Base-by-base conservation (phyloP, 1,140 invertebrate genomes). In the Trissolcus basalis region DNA sequence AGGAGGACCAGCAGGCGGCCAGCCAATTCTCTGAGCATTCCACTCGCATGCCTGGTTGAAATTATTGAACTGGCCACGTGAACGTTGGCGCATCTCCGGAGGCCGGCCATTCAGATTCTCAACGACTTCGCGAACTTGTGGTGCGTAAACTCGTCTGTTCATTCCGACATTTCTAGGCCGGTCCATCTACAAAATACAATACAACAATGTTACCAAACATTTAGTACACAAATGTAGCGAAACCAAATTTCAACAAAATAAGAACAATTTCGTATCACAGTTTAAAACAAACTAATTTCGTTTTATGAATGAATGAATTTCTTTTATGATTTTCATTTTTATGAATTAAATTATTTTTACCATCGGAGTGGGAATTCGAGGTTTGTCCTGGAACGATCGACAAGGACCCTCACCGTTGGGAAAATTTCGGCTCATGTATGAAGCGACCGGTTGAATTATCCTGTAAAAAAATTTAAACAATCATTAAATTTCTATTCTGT, bases 351-450 rank as follows among this genome's bases (percentile, higher is more conserved):
- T n/a, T n/a, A n/a, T n/a, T n/a, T 51, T 74, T 81, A 83, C 85
- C 85, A 88, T 43, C 12, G 85, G 85, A 10, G 86, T 86, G 35
- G 81, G 82, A 13, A 77, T 81, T 27, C 86, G 82, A 49, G 80
- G 54, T 47, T 84, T 71, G 39, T 87, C 86, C 27, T 81, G 77
- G 35, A 82, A 86, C n/a, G 80, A 55, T 80, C 85, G 80, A 68
- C 81, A 83, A 50, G 74, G 55, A 36, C 74, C 61, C 36, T 88
- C 86, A 43, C 60, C 80, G 43, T 75, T 85, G 43, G 71, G 79
- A 7, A 80, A 60, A 63, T 82, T 85, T 2, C 81, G 68, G 59
- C 82, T 79, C 15, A 82, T 78, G 60, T 83, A 85, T 14, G 83
- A 75, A 6, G 86, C 74, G 15, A 82, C 75, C 58, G 82, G 82